phyloP scores from a whole-genome alignment of 2,113 vertebrate genomes.

The Rallus limicola region DNA sequence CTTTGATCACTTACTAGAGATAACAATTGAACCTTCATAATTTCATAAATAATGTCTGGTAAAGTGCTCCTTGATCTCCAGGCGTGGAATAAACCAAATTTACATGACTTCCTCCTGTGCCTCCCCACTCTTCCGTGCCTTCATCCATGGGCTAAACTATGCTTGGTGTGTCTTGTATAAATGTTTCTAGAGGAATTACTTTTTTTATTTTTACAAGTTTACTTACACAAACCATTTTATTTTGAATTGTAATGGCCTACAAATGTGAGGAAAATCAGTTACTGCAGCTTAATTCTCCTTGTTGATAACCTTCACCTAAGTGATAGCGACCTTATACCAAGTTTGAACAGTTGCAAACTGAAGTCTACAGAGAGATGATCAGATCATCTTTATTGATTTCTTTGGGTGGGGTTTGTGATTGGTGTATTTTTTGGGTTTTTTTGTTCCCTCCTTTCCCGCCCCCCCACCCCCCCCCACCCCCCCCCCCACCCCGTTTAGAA shows the following conservation, averaged over 20 bases:
- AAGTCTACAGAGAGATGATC: neutral
- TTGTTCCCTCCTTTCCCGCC: too few relatives aligned
- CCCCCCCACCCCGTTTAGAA: neutral
- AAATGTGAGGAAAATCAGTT: neutral
- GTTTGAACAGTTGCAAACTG: neutral
- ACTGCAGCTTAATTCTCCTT: neutral
- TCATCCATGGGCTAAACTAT: neutral
- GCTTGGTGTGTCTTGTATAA: neutral
- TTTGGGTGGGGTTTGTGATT: neutral
- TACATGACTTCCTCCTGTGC: neutral
- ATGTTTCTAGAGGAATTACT: neutral
- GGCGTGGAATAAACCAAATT: neutral
- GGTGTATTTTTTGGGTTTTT: neutral
- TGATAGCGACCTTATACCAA: neutral
- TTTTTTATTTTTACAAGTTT: neutral
- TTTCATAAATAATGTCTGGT: neutral
- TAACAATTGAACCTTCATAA: neutral
- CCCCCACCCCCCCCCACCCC: too few relatives aligned
- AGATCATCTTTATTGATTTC: neutral
- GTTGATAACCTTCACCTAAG: neutral
- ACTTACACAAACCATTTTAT: neutral
- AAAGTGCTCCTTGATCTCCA: neutral
- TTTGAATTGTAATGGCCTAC: neutral
- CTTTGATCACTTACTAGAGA: neutral
- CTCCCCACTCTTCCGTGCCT: rapidly evolving